Evolutionary conservation across 1,140 invertebrate species (phyloP).

Genomic region (Ruditapes philippinarum): DNA sequence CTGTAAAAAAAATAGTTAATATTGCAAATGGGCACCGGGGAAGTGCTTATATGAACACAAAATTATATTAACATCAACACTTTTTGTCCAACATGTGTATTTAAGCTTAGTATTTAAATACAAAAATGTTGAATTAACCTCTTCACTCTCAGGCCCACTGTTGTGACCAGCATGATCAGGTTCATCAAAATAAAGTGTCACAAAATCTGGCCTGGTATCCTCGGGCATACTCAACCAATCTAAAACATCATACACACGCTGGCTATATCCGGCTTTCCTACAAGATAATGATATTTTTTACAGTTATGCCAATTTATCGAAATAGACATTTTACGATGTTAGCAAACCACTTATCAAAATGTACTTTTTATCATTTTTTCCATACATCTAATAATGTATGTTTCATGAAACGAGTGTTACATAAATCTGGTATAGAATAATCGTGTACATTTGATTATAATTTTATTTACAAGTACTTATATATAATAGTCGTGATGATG

Average conservation of each 20-base stretch:
- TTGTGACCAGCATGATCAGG: conserved; percentile 89
- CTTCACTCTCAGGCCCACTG: conserved; percentile 80
- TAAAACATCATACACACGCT: conserved; percentile 89
- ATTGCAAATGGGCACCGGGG: no score
- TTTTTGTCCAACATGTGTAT: no score
- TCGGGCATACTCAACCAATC: conserved; percentile 88
- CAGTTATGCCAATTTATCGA: not conserved
- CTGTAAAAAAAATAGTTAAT: no score
- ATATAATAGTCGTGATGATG: no score
- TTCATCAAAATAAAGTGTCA: conserved; percentile 92
- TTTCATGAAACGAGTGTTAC: no score
- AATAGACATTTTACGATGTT: not conserved
- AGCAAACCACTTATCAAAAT: not conserved
- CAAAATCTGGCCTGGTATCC: conserved; percentile 87
- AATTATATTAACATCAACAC: no score
- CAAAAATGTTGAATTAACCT: no score
- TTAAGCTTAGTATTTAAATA: no score
- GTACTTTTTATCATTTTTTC: not conserved
- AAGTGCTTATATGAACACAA: no score
- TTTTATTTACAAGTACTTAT: no score
- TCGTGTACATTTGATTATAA: no score
- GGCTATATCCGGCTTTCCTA: conserved; percentile 68
- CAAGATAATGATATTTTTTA: not conserved
- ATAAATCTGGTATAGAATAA: no score
- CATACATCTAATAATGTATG: not conserved